These are phyloP conservation scores for Ormyrus nitidulus DNA, from an alignment of 2,888 invertebrate genomes.

Conservation along the genomic window DNA sequence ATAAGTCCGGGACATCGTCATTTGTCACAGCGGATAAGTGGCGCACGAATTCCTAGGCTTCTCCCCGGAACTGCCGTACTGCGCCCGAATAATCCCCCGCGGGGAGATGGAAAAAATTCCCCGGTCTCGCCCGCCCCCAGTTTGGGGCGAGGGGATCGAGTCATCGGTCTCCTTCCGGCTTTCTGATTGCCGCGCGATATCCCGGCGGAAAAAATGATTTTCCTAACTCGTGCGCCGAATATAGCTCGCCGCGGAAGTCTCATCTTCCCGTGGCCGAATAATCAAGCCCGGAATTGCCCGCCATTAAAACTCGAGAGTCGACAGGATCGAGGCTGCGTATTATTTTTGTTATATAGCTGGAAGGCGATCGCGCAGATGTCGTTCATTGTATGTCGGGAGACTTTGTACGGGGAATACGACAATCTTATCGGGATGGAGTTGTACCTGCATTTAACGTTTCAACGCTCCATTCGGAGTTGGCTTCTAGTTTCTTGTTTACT, in stretches of 20 bases:
- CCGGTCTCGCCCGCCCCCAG: background rate
- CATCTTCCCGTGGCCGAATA: background rate
- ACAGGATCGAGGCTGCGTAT: background rate
- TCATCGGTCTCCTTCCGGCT: too few species aligned
- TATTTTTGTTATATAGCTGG: background rate
- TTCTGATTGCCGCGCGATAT: too few species aligned
- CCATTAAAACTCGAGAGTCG: background rate
- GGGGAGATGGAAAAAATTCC: background rate
- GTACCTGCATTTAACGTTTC: too few species aligned
- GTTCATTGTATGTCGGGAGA: too few species aligned
- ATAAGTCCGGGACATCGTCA: background rate
- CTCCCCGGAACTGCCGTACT: too few species aligned
- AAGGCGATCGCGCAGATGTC: background rate
- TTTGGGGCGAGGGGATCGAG: too few species aligned
- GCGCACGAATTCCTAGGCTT: slow-evolving; percentile 1
- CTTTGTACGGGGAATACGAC: too few species aligned
- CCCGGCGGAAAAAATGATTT: slow-evolving; percentile 18
- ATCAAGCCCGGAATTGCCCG: background rate
- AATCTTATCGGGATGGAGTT: too few species aligned
- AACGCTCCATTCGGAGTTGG: too few species aligned
- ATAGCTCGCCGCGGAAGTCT: background rate
- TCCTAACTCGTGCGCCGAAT: slow-evolving; percentile 6
- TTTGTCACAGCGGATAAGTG: slow-evolving; percentile 26
- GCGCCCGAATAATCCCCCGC: too few species aligned
- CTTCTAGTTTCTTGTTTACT: too few species aligned